Conservation (phyloP, 2,113 vertebrate genomes). For the Rhinopomastus cyanomelas region DNA sequence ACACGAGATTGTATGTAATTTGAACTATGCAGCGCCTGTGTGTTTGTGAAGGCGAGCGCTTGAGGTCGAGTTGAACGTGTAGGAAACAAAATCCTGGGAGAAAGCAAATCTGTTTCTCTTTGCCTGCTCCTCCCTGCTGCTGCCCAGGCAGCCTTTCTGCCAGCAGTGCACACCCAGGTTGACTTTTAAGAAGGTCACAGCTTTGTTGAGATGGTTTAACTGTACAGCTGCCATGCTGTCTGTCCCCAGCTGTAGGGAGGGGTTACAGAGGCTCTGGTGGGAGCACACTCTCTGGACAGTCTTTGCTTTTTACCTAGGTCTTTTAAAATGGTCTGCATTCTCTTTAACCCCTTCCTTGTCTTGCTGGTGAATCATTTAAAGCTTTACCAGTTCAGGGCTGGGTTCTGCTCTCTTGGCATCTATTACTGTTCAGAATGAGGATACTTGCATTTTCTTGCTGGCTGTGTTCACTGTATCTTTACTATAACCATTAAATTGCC, state of each 20-base stretch:
- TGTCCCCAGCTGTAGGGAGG: background rate
- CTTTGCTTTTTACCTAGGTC: background rate
- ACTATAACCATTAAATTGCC: background rate
- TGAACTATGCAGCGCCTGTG: background rate
- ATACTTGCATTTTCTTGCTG: background rate
- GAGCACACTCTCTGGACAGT: background rate
- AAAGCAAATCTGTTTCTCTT: background rate
- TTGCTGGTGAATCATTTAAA: background rate
- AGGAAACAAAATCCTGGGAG: background rate
- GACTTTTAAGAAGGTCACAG: background rate
- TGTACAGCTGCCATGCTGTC: fast-evolving
- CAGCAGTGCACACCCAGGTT: background rate
- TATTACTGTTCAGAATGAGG: background rate
- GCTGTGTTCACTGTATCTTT: background rate
- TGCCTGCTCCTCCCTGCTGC: background rate
- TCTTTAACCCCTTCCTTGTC: background rate
- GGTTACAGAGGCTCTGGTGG: background rate
- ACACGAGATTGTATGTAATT: background rate
- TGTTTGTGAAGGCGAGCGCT: background rate
- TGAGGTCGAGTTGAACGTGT: fast-evolving
- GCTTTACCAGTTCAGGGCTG: background rate
- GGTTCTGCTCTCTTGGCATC: background rate
- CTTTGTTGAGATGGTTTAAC: background rate
- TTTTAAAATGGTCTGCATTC: background rate
- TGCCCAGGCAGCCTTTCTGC: conserved; percentile 1